Evolutionary conservation across 1,140 invertebrate genomes (phyloP).

Genomic region (Platyscapa corneri): DNA sequence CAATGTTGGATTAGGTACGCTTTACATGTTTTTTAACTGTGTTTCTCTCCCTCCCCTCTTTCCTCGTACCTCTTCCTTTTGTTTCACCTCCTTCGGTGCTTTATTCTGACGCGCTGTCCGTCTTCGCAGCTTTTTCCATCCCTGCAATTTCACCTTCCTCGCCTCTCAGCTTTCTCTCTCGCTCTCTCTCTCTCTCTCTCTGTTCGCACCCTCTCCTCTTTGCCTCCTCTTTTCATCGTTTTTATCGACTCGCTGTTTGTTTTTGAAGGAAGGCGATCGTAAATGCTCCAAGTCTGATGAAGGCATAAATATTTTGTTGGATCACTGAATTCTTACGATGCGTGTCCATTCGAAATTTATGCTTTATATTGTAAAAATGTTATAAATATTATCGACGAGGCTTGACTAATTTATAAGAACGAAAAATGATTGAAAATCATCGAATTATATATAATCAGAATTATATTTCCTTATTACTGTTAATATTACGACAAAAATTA

Average conservation of each 20-base stretch:
- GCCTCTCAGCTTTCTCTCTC: background rate
- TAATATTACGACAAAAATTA: too few species aligned
- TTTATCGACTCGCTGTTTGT: background rate
- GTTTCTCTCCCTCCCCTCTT: background rate
- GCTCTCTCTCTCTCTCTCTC: background rate
- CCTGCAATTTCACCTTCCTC: background rate
- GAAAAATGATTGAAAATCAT: too few species aligned
- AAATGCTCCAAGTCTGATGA: background rate
- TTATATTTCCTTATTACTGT: too few species aligned
- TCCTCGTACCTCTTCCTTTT: too few species aligned
- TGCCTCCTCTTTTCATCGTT: background rate
- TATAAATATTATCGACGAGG: too few species aligned
- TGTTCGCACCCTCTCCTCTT: background rate
- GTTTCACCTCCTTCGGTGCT: too few species aligned
- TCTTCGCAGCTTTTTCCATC: background rate
- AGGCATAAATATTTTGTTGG: background rate
- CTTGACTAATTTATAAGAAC: too few species aligned
- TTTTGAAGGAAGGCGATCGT: background rate
- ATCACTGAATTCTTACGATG: background rate
- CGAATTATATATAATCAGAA: too few species aligned
- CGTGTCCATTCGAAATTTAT: background rate
- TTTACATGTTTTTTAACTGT: constrained; percentile 58
- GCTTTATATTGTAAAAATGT: too few species aligned
- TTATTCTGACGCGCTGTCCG: too few species aligned
- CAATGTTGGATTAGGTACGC: constrained; percentile 89